Base-by-base conservation (phyloP, 1,140 invertebrate genomes). In the Aradophagus sp. region DNA sequence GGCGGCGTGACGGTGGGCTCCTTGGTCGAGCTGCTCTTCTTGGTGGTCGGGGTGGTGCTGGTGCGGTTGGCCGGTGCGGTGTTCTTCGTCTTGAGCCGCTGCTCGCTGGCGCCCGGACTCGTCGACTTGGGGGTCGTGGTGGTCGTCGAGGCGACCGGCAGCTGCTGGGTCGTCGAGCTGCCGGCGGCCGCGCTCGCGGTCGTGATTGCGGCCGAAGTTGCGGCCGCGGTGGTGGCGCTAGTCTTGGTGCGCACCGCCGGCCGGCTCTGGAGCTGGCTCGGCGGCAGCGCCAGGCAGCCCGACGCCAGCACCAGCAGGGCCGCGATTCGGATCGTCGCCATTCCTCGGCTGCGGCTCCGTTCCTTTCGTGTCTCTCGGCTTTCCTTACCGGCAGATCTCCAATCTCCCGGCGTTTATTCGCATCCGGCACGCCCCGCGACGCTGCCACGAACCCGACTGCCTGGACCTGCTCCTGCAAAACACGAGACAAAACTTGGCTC, bases 11-110 rank as follows among this genome's bases (percentile, higher is more conserved):
- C 67, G 13, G 53, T 67, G 17, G 75, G 10, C 69, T 74, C 39
- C 13, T 63, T 31, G 73, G 53, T 29, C 39, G 66, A 36, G 38
- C 59, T 77, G n/a, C 48, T 44, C 50, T 67, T 74, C 41, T 75
- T 80, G 19, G 77, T 78, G 39, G 80, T 76, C 2, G 76, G 61
- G 5, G 77, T 71, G 52, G 55, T 59, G 62, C 66, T 73, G n/a
- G n/a, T n/a, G n/a, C n/a, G n/a, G n/a, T n/a, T n/a, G n/a, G n/a
- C n/a, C 14, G 66, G 52, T 31, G 74, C 42, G 8, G 73, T 34
- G 23, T 48, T 55, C 31, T 55, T 75, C 68, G 59, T 75, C 69
- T 66, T 72, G 39, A 66, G 50, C 12, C 69, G 62, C 4, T 62
- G 61, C 47, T 72, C 75, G 48, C 67, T 75, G 10, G 66, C 62